Evolutionary conservation across 2,797 vertebrate genomes (phyloP).

Genomic region (Cyclura pinguis): DNA sequence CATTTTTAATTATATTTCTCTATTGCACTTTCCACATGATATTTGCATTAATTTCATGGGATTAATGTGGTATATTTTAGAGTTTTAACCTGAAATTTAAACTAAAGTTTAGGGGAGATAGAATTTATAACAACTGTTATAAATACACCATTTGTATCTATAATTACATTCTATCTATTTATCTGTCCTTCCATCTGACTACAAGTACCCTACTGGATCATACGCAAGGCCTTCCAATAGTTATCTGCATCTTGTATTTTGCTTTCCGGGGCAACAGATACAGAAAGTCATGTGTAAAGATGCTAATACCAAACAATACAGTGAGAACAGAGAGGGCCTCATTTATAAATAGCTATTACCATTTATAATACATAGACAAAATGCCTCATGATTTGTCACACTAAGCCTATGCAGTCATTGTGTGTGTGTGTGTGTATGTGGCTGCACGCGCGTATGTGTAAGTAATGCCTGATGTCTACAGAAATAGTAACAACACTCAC

Average conservation of each 20-base stretch:
- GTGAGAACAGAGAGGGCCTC: slow-evolving; percentile 56
- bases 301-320: slow-evolving; percentile 63
- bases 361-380: slow-evolving; percentile 77
- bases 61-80: not conserved
- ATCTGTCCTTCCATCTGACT: not conserved
- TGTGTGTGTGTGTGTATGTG: slow-evolving; percentile 39
- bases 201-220: slow-evolving; percentile 28
- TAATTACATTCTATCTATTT: no score
- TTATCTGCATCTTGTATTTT: slow-evolving; percentile 56
- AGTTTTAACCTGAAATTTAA: not conserved
- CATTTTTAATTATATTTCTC: slow-evolving; percentile 44
- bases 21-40: not conserved
- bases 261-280: slow-evolving; percentile 56
- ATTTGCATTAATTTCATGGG: not conserved
- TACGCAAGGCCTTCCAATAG: slow-evolving; percentile 50
- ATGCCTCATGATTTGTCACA: slow-evolving; percentile 71
- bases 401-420: slow-evolving; percentile 61
- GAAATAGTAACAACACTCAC: slow-evolving; percentile 69
- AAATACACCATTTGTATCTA: no score
- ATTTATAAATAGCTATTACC: slow-evolving; percentile 77
- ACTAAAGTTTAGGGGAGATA: not conserved
- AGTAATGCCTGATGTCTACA: slow-evolving; percentile 49
- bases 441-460: not conserved
- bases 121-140: no score
- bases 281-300: slow-evolving; percentile 55